phyloP scores from a whole-genome alignment of 2,113 vertebrate species.

The Fukomys damarensis region DNA sequence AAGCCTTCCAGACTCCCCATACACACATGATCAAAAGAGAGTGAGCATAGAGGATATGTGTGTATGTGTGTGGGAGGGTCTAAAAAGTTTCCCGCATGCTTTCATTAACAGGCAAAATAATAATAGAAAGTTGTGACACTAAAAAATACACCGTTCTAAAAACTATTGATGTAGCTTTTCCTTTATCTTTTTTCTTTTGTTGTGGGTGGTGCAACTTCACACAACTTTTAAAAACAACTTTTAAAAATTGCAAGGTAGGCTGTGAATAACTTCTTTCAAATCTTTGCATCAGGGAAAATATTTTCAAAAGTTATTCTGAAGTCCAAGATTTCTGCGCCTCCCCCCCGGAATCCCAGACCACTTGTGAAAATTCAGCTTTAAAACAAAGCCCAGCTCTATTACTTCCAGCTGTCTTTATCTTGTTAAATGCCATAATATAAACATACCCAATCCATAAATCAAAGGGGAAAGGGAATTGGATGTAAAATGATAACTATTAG shows the following conservation, averaged over 20 bases:
- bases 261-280: constrained; percentile 85
- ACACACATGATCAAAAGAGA: constrained; percentile 55
- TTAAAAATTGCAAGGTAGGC: constrained; percentile 81
- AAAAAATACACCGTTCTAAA: constrained; percentile 78
- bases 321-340: constrained; percentile 80
- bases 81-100: constrained; percentile 75
- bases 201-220: constrained; percentile 80
- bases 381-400: constrained; percentile 81
- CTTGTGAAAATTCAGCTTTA: constrained; percentile 85
- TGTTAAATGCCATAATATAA: constrained; percentile 73
- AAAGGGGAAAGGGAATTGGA: constrained; percentile 64
- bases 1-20: constrained; percentile 58
- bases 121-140: constrained; percentile 79
- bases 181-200: constrained; percentile 79
- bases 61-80: not conserved
- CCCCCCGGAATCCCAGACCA: constrained; percentile 83
- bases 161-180: constrained; percentile 77
- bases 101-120: constrained; percentile 79
- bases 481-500: not conserved
- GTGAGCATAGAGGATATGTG: not conserved
- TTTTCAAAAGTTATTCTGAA: constrained; percentile 86
- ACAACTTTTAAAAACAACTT: constrained; percentile 83
- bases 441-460: constrained; percentile 76
- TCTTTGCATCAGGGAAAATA: constrained; percentile 80
- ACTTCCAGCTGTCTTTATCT: constrained; percentile 86